Percentiles rank a stretch among this genome's conserved stretches.
Evolutionary conservation across 1,140 invertebrate genomes (phyloP).

Genomic region (Cyphomyrmex costatus): DNA sequence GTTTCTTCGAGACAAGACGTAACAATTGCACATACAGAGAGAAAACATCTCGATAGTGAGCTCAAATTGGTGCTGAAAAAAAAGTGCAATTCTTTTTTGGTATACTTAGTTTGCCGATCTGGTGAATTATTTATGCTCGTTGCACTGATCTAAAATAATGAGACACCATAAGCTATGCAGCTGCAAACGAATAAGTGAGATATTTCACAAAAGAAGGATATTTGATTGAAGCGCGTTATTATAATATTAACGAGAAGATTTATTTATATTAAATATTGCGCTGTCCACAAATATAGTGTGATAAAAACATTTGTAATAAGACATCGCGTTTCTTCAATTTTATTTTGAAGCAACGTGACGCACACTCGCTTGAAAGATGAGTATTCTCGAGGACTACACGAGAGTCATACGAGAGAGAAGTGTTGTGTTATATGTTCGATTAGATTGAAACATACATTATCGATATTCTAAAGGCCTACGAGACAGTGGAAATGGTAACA

Average conservation of each 20-base stretch:
- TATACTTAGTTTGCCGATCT: slow-evolving; percentile 4
- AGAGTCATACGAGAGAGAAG: background rate
- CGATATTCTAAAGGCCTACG: slow-evolving; percentile 52
- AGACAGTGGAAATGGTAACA: background rate
- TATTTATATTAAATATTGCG: slow-evolving; percentile 8
- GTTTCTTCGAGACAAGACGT: background rate
- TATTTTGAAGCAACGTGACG: background rate
- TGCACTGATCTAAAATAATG: background rate
- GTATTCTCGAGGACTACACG: background rate
- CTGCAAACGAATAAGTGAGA: background rate
- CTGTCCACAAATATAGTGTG: background rate
- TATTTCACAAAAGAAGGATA: background rate
- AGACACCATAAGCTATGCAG: background rate
- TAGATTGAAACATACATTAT: slow-evolving; percentile 42
- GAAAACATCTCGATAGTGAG: slow-evolving; percentile 10
- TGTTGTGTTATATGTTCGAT: slow-evolving; percentile 8
- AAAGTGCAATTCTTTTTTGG: background rate
- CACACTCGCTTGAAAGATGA: background rate
- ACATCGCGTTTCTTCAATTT: background rate
- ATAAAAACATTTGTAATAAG: slow-evolving; percentile 27
- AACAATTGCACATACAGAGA: background rate
- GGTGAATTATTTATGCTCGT: background rate
- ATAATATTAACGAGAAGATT: background rate
- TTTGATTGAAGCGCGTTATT: slow-evolving; percentile 12
- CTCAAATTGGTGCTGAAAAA: slow-evolving; percentile 37